phyloP scores from a whole-genome alignment of 2,888 invertebrate species.

The Chrysolina oricalcia region DNA sequence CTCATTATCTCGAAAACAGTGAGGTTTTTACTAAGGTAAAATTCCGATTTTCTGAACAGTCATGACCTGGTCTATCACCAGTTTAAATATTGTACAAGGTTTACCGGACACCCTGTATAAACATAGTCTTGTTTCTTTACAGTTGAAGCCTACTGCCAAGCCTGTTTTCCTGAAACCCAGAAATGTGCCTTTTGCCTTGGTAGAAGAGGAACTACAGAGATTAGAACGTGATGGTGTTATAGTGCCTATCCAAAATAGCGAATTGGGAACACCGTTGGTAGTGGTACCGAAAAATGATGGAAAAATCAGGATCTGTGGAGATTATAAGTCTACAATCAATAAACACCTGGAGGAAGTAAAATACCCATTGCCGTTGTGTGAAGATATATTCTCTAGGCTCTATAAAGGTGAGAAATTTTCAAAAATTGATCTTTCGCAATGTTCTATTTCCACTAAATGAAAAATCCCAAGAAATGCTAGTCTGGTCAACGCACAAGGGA shows the following conservation, averaged over 20 bases:
- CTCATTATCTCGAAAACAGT: too few relatives aligned
- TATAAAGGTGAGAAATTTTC: constrained; percentile 23
- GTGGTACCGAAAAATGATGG: constrained; percentile 31
- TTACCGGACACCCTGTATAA: too few relatives aligned
- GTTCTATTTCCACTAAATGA: constrained; percentile 35
- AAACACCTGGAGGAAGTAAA: constrained; percentile 26
- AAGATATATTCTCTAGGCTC: constrained; percentile 29
- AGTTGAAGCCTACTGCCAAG: constrained; percentile 36
- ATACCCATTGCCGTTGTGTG: constrained; percentile 36
- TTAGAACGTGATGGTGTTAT: constrained; percentile 8
- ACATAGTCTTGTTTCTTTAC: constrained; percentile 26
- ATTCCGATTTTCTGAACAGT: too few relatives aligned
- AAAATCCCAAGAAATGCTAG: constrained; percentile 17
- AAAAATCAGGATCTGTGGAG: constrained; percentile 27
- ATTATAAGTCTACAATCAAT: constrained; percentile 26
- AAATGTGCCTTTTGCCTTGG: constrained; percentile 31
- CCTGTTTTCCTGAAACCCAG: constrained; percentile 39
- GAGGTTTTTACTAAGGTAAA: too few relatives aligned
- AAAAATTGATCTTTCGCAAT: constrained; percentile 28
- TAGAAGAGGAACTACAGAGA: constrained; percentile 29
- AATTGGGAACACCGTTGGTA: constrained; percentile 25
- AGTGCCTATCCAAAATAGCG: not conserved
- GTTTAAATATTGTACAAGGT: too few relatives aligned
- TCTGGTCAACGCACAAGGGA: constrained; percentile 36
- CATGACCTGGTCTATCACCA: too few relatives aligned